phyloP scores from a whole-genome alignment of 2,113 vertebrate species.

The Xyliphius kryptos region DNA sequence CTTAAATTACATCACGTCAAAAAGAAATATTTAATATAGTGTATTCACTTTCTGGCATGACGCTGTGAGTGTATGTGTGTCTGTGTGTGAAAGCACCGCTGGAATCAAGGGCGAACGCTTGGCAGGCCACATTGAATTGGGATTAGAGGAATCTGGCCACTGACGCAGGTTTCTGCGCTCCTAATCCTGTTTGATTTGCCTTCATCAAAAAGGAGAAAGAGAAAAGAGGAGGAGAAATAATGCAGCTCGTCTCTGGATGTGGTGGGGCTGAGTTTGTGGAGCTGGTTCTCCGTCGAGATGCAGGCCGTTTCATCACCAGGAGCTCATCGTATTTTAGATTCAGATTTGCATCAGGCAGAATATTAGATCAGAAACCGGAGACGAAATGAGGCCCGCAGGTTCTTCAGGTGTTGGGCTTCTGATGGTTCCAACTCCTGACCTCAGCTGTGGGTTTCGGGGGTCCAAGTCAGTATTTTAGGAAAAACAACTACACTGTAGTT shows the following conservation, averaged over 20 bases:
- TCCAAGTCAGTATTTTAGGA: no score
- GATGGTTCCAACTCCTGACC: no score
- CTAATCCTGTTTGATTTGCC: slow-evolving; percentile 62
- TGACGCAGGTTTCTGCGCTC: slow-evolving; percentile 51
- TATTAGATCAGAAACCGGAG: neutral
- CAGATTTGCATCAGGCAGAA: neutral
- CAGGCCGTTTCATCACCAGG: slow-evolving; percentile 1
- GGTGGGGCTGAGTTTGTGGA: neutral
- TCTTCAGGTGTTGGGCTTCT: no score
- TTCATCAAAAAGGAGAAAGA: slow-evolving; percentile 25
- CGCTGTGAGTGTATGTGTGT: no score
- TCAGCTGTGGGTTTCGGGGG: no score
- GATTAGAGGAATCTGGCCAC: slow-evolving; percentile 53
- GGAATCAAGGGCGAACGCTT: slow-evolving; percentile 41
- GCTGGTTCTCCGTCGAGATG: slow-evolving; percentile 4
- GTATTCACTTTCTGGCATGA: no score
- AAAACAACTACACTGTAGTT: no score
- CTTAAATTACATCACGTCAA: no score
- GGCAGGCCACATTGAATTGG: slow-evolving; percentile 53
- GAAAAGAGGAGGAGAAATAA: neutral
- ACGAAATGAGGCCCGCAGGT: no score
- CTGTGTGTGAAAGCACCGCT: slow-evolving; percentile 1
- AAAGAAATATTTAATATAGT: no score
- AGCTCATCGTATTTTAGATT: neutral
- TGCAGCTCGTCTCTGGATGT: neutral